Evolutionary conservation across 2,888 invertebrate species (phyloP).

Genomic region (Carabus problematicus): DNA sequence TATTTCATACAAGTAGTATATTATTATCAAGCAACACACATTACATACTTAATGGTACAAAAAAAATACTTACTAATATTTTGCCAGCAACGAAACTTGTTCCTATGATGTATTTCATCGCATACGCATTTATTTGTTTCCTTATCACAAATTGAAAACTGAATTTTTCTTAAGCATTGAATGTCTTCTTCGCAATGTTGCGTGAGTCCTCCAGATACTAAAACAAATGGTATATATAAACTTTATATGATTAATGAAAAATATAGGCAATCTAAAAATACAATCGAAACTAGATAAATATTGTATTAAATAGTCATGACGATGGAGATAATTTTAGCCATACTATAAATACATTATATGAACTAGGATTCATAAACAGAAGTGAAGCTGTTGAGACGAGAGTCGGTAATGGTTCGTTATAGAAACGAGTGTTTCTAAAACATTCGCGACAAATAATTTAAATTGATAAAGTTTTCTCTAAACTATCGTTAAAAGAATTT

Average conservation of each 20-base stretch:
- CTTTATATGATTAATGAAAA: no score
- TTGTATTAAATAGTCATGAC: no score
- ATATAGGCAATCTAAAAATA: no score
- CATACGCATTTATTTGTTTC: conserved; percentile 50
- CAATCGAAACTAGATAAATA: no score
- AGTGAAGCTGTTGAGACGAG: no score
- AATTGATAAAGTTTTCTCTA: no score
- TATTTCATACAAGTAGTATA: background rate
- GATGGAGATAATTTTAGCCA: no score
- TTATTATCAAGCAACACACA: conserved; percentile 30
- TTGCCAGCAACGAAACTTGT: conserved; percentile 32
- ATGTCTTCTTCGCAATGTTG: conserved; percentile 50
- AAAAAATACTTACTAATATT: conserved; percentile 15
- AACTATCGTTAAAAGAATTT: background rate
- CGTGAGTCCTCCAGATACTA: conserved; percentile 50
- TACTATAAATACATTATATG: no score
- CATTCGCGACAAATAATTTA: no score
- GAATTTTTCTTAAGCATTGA: conserved; percentile 49
- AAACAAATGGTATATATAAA: conserved; percentile 21
- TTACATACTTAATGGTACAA: background rate
- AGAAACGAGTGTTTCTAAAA: no score
- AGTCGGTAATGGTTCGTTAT: no score
- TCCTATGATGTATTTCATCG: conserved; percentile 48
- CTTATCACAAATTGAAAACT: conserved; percentile 48
- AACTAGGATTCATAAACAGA: no score